Conservation (phyloP, 1,140 invertebrate species). For the Lepidostoma basale region DNA sequence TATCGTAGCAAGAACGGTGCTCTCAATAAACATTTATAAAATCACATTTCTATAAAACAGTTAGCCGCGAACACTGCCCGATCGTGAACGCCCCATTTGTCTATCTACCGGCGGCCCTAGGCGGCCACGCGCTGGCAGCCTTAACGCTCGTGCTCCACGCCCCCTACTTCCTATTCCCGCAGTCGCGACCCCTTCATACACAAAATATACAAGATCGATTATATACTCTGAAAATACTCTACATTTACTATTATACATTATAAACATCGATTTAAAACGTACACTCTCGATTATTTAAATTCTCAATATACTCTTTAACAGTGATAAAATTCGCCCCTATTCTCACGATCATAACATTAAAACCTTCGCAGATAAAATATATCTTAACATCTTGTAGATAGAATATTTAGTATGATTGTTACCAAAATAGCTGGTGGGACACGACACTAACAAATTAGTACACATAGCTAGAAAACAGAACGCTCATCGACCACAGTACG, state of each 20-base stretch:
- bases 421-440: conserved; percentile 16
- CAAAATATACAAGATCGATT: conserved; percentile 30
- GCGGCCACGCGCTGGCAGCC: conserved; percentile 1
- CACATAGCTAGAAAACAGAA: conserved; percentile 10
- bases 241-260: conserved; percentile 38
- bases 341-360: conserved; percentile 38
- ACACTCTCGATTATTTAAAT: conserved; percentile 44
- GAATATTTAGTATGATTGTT: conserved; percentile 44
- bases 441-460: conserved; percentile 22
- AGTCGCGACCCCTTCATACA: background rate
- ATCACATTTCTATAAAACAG: conserved; percentile 7
- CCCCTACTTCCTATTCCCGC: background rate
- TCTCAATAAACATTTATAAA: conserved; percentile 25
- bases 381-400: conserved; percentile 42
- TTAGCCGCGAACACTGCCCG: background rate
- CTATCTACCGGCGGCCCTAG: background rate
- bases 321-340: conserved; percentile 43
- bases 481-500: conserved; percentile 2
- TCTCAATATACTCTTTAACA: conserved; percentile 43
- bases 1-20: conserved; percentile 29
- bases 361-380: conserved; percentile 41
- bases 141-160: background rate
- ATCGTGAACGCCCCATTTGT: background rate
- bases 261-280: conserved; percentile 46
- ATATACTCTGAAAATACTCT: conserved; percentile 37